phyloP scores from a whole-genome alignment of 1,140 invertebrate species.

The Thaumatotibia leucotreta region DNA sequence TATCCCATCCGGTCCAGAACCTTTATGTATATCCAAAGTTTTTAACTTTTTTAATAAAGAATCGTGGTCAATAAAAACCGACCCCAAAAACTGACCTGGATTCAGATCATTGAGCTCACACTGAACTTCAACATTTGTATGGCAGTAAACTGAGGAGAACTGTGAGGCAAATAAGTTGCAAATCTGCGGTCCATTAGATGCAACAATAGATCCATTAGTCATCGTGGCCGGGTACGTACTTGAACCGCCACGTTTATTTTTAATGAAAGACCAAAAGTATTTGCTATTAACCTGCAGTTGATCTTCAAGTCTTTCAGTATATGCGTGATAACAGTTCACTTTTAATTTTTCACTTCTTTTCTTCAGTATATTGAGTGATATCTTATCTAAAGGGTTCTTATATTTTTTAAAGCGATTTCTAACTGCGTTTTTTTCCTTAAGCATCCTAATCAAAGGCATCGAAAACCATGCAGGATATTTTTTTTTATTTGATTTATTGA shows the following conservation, averaged over 20 bases:
- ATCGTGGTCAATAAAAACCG: too few relatives aligned
- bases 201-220: not conserved
- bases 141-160: not conserved
- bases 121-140: too few relatives aligned
- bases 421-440: not conserved
- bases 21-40: too few relatives aligned
- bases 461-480: slow-evolving; percentile 2
- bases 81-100: too few relatives aligned
- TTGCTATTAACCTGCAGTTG: not conserved
- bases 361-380: not conserved
- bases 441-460: not conserved
- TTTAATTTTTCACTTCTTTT: slow-evolving; percentile 3
- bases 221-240: not conserved
- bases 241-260: not conserved
- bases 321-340: not conserved
- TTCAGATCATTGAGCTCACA: too few relatives aligned
- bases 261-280: slow-evolving; percentile 13
- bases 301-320: not conserved
- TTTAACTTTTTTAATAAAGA: too few relatives aligned
- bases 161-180: slow-evolving; percentile 1
- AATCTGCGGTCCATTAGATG: not conserved
- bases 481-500: not conserved
- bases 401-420: not conserved
- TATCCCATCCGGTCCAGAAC: too few relatives aligned
- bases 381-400: slow-evolving; percentile 9